Evolutionary conservation across 2,888 invertebrate species (phyloP).

Genomic region (Myopa tessellatipennis): DNA sequence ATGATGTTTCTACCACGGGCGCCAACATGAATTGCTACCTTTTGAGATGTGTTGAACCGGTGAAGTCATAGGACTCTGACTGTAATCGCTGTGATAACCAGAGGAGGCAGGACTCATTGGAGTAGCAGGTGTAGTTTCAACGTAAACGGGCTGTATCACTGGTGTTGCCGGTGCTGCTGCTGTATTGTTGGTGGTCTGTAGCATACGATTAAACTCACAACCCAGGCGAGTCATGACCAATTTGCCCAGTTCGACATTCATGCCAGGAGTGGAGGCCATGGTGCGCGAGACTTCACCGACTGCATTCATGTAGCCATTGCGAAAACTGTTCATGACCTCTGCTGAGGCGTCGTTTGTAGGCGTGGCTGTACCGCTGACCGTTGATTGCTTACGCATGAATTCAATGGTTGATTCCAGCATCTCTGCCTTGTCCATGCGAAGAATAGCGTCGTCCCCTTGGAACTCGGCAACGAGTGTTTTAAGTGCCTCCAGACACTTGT

Average conservation of each 20-base stretch:
- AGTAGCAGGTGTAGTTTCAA: conserved; percentile 40
- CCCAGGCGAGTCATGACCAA: conserved; percentile 90
- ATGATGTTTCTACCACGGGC: conserved; percentile 54
- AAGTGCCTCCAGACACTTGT: conserved; percentile 88
- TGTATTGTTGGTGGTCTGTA: conserved; percentile 40
- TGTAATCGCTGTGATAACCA: conserved; percentile 64
- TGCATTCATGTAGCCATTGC: conserved; percentile 89
- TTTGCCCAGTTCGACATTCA: conserved; percentile 86
- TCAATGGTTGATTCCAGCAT: conserved; percentile 88
- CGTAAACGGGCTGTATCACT: conserved; percentile 15
- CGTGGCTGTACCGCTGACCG: conserved; percentile 73
- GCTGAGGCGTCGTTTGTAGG: conserved; percentile 68
- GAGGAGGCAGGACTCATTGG: conserved; percentile 65
- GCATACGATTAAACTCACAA: conserved; percentile 76
- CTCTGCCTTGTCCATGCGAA: conserved; percentile 89
- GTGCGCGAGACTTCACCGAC: conserved; percentile 89
- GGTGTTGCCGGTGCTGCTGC: not conserved
- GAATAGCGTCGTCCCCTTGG: conserved; percentile 88
- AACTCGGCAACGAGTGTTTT: conserved; percentile 84
- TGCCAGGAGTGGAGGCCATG: conserved; percentile 84
- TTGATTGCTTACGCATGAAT: conserved; percentile 75
- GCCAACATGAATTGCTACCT: conserved; percentile 52
- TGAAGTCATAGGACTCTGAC: conserved; percentile 37
- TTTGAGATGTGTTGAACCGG: not conserved
- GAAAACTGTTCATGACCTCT: conserved; percentile 76